Conservation (phyloP, 2,113 vertebrate genomes). For the Aspidoscelis tigris region DNA sequence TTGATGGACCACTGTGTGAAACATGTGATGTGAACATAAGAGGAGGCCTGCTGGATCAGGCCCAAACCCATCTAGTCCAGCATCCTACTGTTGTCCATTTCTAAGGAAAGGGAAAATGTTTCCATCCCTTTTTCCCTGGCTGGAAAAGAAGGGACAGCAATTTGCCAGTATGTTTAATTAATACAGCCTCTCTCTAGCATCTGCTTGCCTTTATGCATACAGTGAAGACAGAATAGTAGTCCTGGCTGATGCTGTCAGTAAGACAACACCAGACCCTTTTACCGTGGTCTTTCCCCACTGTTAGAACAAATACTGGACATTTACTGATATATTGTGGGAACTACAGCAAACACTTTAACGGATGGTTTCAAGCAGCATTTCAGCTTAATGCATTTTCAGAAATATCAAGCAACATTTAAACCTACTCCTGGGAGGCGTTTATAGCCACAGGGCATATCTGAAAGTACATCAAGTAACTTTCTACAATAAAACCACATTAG, state of each 20-base stretch:
- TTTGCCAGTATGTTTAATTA: not conserved
- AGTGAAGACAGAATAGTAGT: not conserved
- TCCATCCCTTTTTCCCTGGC: too few relatives aligned
- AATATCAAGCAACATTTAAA: not conserved
- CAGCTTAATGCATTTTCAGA: not conserved
- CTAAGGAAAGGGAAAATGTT: not conserved
- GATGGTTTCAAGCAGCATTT: not conserved
- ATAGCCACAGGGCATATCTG: not conserved
- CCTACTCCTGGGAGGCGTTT: not conserved
- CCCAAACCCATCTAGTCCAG: too few relatives aligned
- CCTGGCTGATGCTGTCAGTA: not conserved
- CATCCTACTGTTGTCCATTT: too few relatives aligned
- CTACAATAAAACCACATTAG: not conserved
- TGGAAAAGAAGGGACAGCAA: not conserved
- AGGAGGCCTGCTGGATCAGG: too few relatives aligned
- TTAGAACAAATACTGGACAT: not conserved
- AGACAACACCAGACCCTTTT: not conserved
- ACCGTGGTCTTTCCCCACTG: not conserved
- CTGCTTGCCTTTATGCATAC: not conserved
- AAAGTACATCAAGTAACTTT: not conserved
- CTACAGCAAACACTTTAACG: not conserved
- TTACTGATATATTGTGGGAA: not conserved
- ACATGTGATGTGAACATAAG: not conserved
- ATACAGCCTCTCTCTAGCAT: not conserved
- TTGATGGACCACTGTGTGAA: not conserved